phyloP scores from a whole-genome alignment of 2,797 vertebrate genomes.

The Gallinago solitaria region DNA sequence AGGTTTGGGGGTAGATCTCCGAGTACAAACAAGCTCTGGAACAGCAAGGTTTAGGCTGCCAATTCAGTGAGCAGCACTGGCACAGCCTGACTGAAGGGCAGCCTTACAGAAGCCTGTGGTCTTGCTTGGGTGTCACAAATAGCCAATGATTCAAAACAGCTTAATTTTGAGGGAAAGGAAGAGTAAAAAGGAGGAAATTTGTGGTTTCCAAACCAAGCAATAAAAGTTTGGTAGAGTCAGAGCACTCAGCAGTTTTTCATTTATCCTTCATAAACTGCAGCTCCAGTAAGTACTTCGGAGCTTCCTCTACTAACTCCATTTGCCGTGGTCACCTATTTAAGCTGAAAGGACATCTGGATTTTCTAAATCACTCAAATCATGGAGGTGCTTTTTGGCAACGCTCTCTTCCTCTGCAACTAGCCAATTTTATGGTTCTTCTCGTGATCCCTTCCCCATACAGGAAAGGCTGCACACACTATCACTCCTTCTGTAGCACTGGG shows the following conservation, averaged over 20 bases:
- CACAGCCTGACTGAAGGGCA: conserved; percentile 30
- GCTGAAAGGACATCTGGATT: conserved; percentile 56
- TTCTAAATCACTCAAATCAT: conserved; percentile 18
- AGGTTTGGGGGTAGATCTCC: neutral
- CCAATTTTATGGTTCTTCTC: neutral
- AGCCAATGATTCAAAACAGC: conserved; percentile 46
- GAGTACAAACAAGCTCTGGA: neutral
- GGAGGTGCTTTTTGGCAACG: conserved; percentile 44
- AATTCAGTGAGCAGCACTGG: conserved; percentile 46
- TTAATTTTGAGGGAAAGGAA: conserved; percentile 24
- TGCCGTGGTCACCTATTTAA: conserved; percentile 52
- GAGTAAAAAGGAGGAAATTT: conserved; percentile 36
- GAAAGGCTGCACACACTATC: neutral
- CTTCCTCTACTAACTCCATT: neutral
- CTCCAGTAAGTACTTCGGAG: conserved; percentile 8
- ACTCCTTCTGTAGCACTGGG: neutral
- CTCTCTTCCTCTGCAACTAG: neutral
- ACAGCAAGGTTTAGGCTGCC: conserved; percentile 18
- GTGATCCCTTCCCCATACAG: neutral
- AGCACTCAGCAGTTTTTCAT: conserved; percentile 65
- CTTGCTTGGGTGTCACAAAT: conserved; percentile 46
- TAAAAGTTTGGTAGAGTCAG: conserved; percentile 34
- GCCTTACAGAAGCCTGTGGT: conserved; percentile 63
- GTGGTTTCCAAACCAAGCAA: conserved; percentile 62
- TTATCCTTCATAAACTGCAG: conserved; percentile 29